Evolutionary conservation across 37 sponge, comb jelly and placozoan species (phyloP), one percentile per base, ranked within the genome.

Genomic region (Tethya wilhelma): DNA sequence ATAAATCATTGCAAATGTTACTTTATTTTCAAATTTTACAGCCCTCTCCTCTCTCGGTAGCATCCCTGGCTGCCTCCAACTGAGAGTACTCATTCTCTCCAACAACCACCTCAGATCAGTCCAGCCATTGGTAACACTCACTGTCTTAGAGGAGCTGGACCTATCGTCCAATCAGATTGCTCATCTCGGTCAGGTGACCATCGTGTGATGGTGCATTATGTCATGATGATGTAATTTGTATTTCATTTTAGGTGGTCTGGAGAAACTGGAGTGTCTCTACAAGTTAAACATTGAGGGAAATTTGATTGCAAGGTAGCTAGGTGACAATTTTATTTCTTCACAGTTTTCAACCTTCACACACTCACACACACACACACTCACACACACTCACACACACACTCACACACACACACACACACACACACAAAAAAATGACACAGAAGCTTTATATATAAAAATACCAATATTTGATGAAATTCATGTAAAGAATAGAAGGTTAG

Each of bases 21-120:
- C 28, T 29, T 19, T 30, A 59, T 12, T 66, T 7, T 4, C 43
- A 22, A 17, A 40, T 34, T 19, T 2, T 38, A 28, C 77, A 81
- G 82, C 45, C 23, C 36, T 81, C 4, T 1, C 8, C 32, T 57
- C 41, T 5, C 38, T 72, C 7, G 82, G 64, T 5, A 39, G 40
- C 62, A 38, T 81, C 5, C 64, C 82, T 20, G 22, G 23, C 8
- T 81, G 82, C 34, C 4, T 44, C 0, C 55, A 69, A 14, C 59
- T 81, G 49, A 31, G 82, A 3, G 28, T 71, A 22, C 59, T 81
- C 38, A 71, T 72, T 37, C 82, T 81, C 37, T 81, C 82, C 34
- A 29, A 46, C 29, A 81, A 81, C 49, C 63, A 62, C 30, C 70
- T 74, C 32, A 56, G 69, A 14, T 39, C 64, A 4, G 60, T 71